Percentiles rank a stretch among this genome's conserved stretches.
These are phyloP conservation scores for Etheostoma cragini DNA, from an alignment of 2,113 vertebrate species.

Conservation along the genomic window DNA sequence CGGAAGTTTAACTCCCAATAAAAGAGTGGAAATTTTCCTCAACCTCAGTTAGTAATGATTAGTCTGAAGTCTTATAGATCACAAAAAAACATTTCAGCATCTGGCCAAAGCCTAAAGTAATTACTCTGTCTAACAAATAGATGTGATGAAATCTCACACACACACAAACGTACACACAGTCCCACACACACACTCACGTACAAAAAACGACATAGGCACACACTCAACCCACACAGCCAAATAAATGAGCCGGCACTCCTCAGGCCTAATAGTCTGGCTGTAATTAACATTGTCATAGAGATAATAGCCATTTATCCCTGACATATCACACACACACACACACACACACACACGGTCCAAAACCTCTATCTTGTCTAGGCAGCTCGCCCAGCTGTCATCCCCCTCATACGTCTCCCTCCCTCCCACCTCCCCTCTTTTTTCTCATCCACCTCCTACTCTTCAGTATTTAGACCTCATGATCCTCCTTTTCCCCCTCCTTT, in stretches of 20 bases:
- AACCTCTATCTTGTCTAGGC: slow-evolving; percentile 67
- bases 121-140: slow-evolving; percentile 68
- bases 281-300: slow-evolving; percentile 85
- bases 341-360: slow-evolving; percentile 31
- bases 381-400: slow-evolving; percentile 68
- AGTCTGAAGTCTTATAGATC: slow-evolving; percentile 57
- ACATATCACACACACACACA: slow-evolving; percentile 67
- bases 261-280: slow-evolving; percentile 77
- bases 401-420: slow-evolving; percentile 54
- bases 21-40: slow-evolving; percentile 46
- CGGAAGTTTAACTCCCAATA: slow-evolving; percentile 19
- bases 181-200: slow-evolving; percentile 1
- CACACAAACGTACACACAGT: slow-evolving; percentile 33
- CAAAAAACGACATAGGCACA: slow-evolving; percentile 32
- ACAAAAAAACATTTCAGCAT: slow-evolving; percentile 56
- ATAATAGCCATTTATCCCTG: slow-evolving; percentile 83
- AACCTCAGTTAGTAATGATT: slow-evolving; percentile 52
- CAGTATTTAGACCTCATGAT: slow-evolving; percentile 48
- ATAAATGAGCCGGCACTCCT: slow-evolving; percentile 78
- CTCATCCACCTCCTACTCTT: slow-evolving; percentile 9
- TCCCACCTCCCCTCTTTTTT: slow-evolving; percentile 6
- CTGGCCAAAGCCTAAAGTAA: slow-evolving; percentile 56
- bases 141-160: slow-evolving; percentile 44
- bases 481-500: not conserved
- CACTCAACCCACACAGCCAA: slow-evolving; percentile 63